phyloP scores from a whole-genome alignment of 2,888 invertebrate species.

The Limnephilus rhombicus region DNA sequence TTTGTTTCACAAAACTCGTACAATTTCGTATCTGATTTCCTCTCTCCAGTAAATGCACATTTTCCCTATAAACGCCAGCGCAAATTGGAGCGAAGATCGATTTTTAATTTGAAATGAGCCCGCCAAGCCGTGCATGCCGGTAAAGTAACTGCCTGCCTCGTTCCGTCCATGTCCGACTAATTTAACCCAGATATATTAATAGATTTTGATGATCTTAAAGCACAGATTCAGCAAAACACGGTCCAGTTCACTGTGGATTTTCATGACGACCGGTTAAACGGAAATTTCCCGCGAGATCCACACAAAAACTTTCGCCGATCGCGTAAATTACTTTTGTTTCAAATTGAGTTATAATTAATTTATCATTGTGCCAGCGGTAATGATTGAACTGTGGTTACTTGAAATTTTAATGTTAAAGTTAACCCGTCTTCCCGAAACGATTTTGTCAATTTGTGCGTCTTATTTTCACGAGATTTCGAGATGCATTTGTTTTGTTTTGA shows the following conservation, averaged over 20 bases:
- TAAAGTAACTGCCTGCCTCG: neutral
- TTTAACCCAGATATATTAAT: slow-evolving; percentile 30
- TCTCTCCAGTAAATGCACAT: neutral
- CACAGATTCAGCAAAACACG: slow-evolving; percentile 29
- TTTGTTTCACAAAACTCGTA: neutral
- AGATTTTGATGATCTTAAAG: slow-evolving; percentile 22
- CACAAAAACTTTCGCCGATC: neutral
- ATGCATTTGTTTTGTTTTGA: neutral
- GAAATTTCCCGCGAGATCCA: neutral
- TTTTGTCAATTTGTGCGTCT: neutral
- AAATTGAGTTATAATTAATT: neutral
- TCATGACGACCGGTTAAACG: slow-evolving; percentile 26
- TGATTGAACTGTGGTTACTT: neutral
- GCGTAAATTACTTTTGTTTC: neutral
- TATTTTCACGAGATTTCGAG: neutral
- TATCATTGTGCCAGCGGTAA: neutral
- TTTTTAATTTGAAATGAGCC: neutral
- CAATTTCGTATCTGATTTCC: neutral
- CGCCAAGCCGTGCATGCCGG: neutral
- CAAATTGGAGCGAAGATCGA: neutral
- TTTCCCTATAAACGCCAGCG: neutral
- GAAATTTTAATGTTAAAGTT: neutral
- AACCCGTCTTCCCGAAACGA: neutral
- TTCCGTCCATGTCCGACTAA: slow-evolving; percentile 5
- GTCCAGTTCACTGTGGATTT: slow-evolving; percentile 20